These are phyloP conservation scores for Argentina silus DNA, from an alignment of 2,797 vertebrate species.

Conservation along the genomic window DNA sequence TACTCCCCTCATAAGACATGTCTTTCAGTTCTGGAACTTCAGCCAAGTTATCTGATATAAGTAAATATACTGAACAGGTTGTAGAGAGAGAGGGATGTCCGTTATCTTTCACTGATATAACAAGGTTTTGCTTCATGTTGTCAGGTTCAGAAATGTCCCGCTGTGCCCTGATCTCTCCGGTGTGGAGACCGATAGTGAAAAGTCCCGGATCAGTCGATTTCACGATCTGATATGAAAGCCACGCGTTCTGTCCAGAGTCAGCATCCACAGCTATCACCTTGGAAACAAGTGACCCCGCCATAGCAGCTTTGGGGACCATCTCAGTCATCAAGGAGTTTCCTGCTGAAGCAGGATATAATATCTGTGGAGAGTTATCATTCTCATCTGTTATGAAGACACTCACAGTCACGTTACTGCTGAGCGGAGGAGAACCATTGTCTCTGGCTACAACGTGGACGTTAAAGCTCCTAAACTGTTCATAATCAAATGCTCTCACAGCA, in stretches of 20 bases:
- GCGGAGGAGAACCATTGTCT: conserved; percentile 58
- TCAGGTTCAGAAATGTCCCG: conserved; percentile 27
- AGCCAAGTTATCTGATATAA: no score
- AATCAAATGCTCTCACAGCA: conserved; percentile 63
- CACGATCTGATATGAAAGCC: no score
- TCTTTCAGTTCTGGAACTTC: no score
- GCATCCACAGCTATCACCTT: conserved; percentile 30
- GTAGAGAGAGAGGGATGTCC: no score
- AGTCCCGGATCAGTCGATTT: no score
- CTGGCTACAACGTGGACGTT: conserved; percentile 57
- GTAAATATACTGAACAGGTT: no score
- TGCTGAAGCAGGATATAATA: conserved; percentile 54
- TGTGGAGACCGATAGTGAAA: conserved; percentile 6
- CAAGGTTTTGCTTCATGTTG: background rate
- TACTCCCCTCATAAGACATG: no score
- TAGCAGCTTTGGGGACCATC: conserved; percentile 49
- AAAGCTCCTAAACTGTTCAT: conserved; percentile 62
- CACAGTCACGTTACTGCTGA: conserved; percentile 55
- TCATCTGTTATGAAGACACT: conserved; percentile 59
- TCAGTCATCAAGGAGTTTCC: conserved; percentile 55
- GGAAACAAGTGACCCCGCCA: conserved; percentile 13
- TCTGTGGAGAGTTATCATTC: conserved; percentile 63
- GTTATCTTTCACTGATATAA: no score
- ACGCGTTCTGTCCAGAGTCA: conserved; percentile 6
- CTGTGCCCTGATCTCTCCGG: conserved; percentile 17